phyloP scores from a whole-genome alignment of 2,888 invertebrate species.

The Crossocerus cetratus region DNA sequence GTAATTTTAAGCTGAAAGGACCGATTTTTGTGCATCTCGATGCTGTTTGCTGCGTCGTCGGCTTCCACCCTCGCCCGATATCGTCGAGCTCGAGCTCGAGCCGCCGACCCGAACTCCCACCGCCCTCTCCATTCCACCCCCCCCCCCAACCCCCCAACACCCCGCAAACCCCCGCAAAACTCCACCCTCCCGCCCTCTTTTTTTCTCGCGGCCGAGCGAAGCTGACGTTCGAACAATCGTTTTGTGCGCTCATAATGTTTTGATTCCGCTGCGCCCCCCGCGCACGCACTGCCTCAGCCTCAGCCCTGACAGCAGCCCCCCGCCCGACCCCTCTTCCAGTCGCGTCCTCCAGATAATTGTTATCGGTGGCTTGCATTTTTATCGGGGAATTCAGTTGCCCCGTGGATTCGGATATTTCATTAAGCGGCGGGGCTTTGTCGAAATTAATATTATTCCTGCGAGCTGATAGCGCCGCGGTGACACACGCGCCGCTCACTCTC shows the following conservation, averaged over 20 bases:
- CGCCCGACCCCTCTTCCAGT: neutral
- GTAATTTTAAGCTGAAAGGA: constrained; percentile 73
- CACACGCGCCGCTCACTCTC: too few species aligned
- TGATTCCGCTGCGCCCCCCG: constrained; percentile 28
- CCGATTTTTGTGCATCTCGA: constrained; percentile 69
- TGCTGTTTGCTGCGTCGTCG: constrained; percentile 65
- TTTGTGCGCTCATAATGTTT: constrained; percentile 52
- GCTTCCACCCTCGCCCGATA: constrained; percentile 49
- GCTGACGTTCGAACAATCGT: constrained; percentile 58
- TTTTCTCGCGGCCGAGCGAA: constrained; percentile 48
- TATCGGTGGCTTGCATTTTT: constrained; percentile 20
- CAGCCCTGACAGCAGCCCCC: neutral
- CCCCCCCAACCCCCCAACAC: constrained; percentile 17
- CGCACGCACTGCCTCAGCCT: neutral
- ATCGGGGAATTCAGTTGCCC: neutral
- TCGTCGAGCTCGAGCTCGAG: constrained; percentile 7
- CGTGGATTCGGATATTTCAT: neutral
- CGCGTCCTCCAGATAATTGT: constrained; percentile 39
- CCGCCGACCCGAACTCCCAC: constrained; percentile 2
- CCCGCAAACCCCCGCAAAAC: too few species aligned
- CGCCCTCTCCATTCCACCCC: constrained; percentile 11
- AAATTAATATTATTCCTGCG: constrained; percentile 8
- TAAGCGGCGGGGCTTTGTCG: constrained; percentile 2
- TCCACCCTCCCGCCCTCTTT: constrained; percentile 15
- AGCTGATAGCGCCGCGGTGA: constrained; percentile 18